phyloP scores from a whole-genome alignment of 2,113 vertebrate species.

The Eptatretus burgeri region DNA sequence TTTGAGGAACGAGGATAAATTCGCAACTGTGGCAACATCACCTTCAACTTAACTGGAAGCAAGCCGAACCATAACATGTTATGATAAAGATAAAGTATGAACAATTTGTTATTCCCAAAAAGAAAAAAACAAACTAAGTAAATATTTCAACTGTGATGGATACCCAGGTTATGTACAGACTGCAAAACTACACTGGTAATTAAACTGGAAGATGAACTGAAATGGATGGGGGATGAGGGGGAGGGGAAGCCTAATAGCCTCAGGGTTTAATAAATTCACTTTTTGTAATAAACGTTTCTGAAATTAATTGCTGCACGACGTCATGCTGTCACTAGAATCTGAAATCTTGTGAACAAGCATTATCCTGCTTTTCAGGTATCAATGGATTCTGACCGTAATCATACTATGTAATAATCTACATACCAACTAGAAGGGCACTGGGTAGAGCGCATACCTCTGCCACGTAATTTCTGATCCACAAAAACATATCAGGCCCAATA shows the following conservation, averaged over 20 bases:
- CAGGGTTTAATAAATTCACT: not conserved
- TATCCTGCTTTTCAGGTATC: no score
- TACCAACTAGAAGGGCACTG: no score
- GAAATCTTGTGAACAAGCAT: no score
- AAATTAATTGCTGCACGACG: no score
- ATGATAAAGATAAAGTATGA: slow-evolving; percentile 9
- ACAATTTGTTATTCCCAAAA: not conserved
- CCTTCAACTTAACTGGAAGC: no score
- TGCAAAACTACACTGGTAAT: not conserved
- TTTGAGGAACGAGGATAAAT: slow-evolving; percentile 67
- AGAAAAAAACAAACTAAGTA: not conserved
- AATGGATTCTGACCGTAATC: no score
- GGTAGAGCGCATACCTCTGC: no score
- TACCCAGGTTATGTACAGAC: not conserved
- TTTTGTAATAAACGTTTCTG: not conserved
- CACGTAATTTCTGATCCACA: no score
- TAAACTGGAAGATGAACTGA: not conserved
- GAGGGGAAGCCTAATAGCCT: not conserved
- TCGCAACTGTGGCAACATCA: slow-evolving; percentile 26
- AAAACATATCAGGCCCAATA: no score
- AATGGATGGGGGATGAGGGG: not conserved
- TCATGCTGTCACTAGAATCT: no score
- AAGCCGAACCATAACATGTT: slow-evolving; percentile 1
- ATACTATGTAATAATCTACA: no score
- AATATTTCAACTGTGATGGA: not conserved